Conservation (phyloP, 30 jellyfish, hydroid and myxozoan species). For the Catostylus mosaicus region DNA sequence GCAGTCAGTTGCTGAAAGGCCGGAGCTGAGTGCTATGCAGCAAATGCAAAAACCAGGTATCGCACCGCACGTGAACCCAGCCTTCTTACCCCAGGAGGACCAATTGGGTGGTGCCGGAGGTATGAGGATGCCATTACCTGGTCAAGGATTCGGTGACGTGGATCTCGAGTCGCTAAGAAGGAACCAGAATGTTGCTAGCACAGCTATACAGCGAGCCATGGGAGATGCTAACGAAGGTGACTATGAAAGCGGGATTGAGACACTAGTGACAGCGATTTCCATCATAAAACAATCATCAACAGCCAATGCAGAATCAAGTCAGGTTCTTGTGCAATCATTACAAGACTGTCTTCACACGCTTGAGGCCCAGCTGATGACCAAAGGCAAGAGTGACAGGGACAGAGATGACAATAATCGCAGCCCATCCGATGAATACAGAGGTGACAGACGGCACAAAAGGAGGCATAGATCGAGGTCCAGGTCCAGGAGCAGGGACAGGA, state of each 20-base stretch:
- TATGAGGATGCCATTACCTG: constrained; percentile 55
- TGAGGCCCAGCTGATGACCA: constrained; percentile 96
- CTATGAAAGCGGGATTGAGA: constrained; percentile 97
- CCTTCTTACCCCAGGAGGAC: constrained; percentile 84
- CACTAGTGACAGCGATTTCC: constrained; percentile 96
- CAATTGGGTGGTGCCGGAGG: constrained; percentile 69
- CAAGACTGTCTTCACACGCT: constrained; percentile 98
- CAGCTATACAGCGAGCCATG: constrained; percentile 99
- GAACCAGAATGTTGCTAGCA: constrained; percentile 98
- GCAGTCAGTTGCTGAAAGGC: constrained; percentile 57
- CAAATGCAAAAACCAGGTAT: constrained; percentile 87
- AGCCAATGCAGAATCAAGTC: constrained; percentile 95
- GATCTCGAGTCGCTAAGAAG: constrained; percentile 94
- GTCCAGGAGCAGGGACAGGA: constrained; percentile 84
- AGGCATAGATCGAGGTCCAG: constrained; percentile 96
- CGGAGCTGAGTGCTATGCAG: constrained; percentile 52
- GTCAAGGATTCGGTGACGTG: constrained; percentile 79
- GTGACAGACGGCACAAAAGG: constrained; percentile 77
- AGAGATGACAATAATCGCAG: constrained; percentile 72
- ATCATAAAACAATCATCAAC: constrained; percentile 94
- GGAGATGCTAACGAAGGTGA: constrained; percentile 98
- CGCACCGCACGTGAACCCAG: constrained; percentile 98
- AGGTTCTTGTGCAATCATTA: constrained; percentile 88
- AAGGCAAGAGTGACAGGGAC: constrained; percentile 78
- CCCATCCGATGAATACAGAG: constrained; percentile 74